Evolutionary conservation across 2,888 invertebrate genomes (phyloP), one percentile per base, ranked within the genome.

Genomic region (Zygogramma bicolorata): DNA sequence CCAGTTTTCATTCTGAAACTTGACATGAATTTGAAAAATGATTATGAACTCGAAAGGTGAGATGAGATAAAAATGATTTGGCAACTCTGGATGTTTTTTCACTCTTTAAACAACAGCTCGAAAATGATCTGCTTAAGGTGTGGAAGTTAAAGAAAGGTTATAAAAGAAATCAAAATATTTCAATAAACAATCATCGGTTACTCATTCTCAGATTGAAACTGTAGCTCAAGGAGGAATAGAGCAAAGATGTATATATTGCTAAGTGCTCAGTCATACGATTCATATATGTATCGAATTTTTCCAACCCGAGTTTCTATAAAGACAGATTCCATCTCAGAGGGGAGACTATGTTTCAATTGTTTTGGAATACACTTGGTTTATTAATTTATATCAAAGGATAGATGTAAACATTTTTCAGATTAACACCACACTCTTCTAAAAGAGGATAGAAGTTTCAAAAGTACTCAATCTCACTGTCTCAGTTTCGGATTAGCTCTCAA

Each of bases 21-120:
- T n/a, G 46, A 65, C 7, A 40, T 29, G 5, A 58, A 67, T 38
- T 27, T 42, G 15, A 58, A 29, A 18, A 67, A 27, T 67, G 10
- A 65, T 75, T 82, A 84, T 40, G 85, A 94, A 94, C 38, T 60
- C 20, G 57, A 59, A 69, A 38, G n/a, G n/a, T n/a, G n/a, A n/a
- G n/a, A n/a, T n/a, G 38, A 15, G 53, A 62, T 20, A 10, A 38
- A 25, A 49, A 53, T 13, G 18, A 10, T 34, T 53, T 27, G 13
- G 59, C 49, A 42, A 67, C 46, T 13, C 18, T 67, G 10, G 18
- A 60, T 46, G 42, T 67, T 49, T 60, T 60, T 67, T 18, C 7
- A 42, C 22, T 67, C 60, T 34, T 65, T 57, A 22, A 57, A 65
- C 34, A 58, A 31, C 38, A 15, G 40, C 65, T 13, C 38, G 38